phyloP scores from a whole-genome alignment of 2,888 invertebrate species.

The Melieria omissa region DNA sequence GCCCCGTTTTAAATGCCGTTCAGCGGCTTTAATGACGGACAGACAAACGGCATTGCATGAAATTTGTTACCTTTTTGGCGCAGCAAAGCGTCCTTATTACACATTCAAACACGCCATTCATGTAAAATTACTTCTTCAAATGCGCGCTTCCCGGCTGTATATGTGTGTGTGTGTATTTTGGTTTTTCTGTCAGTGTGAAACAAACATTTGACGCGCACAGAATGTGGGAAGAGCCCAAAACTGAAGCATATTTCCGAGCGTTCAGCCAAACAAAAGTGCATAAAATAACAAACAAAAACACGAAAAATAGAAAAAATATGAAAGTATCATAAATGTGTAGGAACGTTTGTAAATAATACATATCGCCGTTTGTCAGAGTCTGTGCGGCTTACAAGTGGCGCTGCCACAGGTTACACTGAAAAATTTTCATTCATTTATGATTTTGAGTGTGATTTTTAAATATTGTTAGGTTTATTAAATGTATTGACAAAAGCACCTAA shows the following conservation, averaged over 20 bases:
- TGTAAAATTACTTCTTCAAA: not conserved
- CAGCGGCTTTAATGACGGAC: not conserved
- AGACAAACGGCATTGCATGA: not conserved
- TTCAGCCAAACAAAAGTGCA: too few relatives aligned
- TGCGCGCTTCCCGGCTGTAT: not conserved
- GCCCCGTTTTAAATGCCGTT: not conserved
- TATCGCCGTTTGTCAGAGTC: too few relatives aligned
- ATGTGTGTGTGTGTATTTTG: not conserved
- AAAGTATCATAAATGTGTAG: too few relatives aligned
- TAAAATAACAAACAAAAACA: too few relatives aligned
- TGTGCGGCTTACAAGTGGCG: too few relatives aligned
- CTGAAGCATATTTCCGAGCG: not conserved
- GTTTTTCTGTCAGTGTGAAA: not conserved
- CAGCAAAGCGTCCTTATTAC: not conserved
- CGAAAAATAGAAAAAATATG: too few relatives aligned
- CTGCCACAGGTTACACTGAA: too few relatives aligned
- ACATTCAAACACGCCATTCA: not conserved
- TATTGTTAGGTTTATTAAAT: too few relatives aligned
- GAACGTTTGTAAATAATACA: too few relatives aligned
- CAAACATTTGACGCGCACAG: not conserved
- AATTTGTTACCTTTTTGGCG: not conserved
- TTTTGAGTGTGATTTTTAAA: too few relatives aligned
- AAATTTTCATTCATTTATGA: too few relatives aligned
- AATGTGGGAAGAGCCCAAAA: not conserved
- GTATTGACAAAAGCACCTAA: too few relatives aligned